Evolutionary conservation across 2,888 invertebrate genomes (phyloP).

Genomic region (Corbicula japonica): DNA sequence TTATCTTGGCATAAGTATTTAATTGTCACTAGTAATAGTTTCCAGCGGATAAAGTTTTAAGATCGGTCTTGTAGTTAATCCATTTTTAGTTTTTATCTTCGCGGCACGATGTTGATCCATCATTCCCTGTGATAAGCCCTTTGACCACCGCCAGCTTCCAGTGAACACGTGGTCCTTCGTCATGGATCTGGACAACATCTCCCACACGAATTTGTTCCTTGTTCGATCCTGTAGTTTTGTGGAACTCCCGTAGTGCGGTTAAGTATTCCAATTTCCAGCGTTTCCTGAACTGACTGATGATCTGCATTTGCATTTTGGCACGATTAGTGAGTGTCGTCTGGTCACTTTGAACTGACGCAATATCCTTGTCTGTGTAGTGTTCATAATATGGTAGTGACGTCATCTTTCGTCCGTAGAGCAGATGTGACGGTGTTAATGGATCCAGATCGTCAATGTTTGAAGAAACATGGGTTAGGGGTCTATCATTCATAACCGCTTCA

Average conservation of each 20-base stretch:
- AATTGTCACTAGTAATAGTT: no score
- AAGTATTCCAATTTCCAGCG: conserved; percentile 29
- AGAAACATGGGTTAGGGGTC: conserved; percentile 54
- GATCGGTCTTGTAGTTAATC: no score
- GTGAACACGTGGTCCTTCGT: conserved; percentile 31
- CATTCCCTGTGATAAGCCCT: conserved; percentile 40
- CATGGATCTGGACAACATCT: conserved; percentile 40
- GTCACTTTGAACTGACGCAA: background rate
- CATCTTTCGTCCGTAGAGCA: conserved; percentile 38
- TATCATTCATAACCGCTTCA: conserved; percentile 57
- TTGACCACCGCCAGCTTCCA: conserved; percentile 38
- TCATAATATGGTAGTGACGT: conserved; percentile 38
- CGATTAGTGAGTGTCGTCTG: conserved; percentile 14
- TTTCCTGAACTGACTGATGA: conserved; percentile 33
- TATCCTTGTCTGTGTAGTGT: background rate
- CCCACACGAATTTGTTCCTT: background rate
- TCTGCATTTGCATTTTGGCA: background rate
- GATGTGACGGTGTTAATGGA: conserved; percentile 57
- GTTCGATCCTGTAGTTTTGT: background rate
- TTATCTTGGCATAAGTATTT: no score
- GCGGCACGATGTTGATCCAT: conserved; percentile 28
- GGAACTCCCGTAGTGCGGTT: conserved; percentile 1
- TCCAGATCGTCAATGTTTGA: conserved; percentile 22
- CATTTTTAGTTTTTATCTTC: no score
- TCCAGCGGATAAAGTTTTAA: no score